phyloP scores from a whole-genome alignment of 2,888 invertebrate genomes.

The Thera obeliscata region DNA sequence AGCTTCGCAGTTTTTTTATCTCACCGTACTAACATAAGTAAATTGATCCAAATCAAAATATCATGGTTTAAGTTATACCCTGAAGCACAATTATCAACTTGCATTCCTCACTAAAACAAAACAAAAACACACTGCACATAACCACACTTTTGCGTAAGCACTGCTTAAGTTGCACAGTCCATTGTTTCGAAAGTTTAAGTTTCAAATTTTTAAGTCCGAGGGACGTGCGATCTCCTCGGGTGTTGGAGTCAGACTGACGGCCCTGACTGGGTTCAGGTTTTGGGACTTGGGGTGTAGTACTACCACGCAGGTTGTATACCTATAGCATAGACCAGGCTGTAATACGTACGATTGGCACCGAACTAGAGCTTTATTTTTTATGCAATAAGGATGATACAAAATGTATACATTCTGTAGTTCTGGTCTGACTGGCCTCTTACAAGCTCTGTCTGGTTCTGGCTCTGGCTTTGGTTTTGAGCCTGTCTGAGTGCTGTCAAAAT shows the following conservation, averaged over 20 bases:
- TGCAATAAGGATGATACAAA: too few relatives aligned
- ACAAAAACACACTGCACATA: conserved; percentile 41
- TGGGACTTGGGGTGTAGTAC: neutral
- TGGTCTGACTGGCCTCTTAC: too few relatives aligned
- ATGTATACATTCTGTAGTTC: too few relatives aligned
- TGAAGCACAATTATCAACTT: conserved; percentile 36
- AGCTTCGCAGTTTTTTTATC: neutral
- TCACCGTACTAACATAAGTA: neutral
- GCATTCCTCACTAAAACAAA: conserved; percentile 56
- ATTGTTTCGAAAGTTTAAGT: conserved; percentile 48
- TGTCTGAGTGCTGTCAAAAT: too few relatives aligned
- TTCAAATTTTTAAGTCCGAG: conserved; percentile 47
- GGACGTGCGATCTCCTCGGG: conserved; percentile 54
- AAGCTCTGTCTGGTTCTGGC: too few relatives aligned
- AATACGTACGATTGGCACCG: too few relatives aligned
- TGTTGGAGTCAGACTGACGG: conserved; percentile 54
- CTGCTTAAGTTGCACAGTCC: conserved; percentile 8
- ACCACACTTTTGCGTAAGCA: conserved; percentile 26
- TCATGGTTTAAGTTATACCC: conserved; percentile 6
- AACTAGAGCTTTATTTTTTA: too few relatives aligned
- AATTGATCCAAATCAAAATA: conserved; percentile 7
- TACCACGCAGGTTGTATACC: neutral
- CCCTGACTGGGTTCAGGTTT: conserved; percentile 12
- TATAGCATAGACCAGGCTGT: neutral
- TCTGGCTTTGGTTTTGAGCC: too few relatives aligned